Conservation (phyloP, 2,797 vertebrate species). For the Acestrorhynchus altus region DNA sequence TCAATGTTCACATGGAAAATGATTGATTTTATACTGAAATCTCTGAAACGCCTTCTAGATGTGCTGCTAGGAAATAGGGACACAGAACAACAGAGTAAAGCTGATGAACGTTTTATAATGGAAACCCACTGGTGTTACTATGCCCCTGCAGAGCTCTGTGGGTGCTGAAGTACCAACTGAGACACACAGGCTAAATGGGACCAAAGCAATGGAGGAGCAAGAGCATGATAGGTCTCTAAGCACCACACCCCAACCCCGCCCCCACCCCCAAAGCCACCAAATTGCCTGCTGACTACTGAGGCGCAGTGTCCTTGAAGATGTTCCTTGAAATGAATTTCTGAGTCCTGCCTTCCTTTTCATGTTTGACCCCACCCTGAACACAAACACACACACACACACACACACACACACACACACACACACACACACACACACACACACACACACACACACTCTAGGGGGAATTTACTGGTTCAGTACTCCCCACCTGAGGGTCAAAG, state of each 20-base stretch:
- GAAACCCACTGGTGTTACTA: slow-evolving; percentile 37
- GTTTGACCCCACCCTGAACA: not conserved
- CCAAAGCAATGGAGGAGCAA: slow-evolving; percentile 58
- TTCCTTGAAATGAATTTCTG: not conserved
- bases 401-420: not conserved
- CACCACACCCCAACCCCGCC: too few species aligned
- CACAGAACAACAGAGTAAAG: slow-evolving; percentile 25
- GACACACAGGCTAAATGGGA: slow-evolving; percentile 71
- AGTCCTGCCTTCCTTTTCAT: slow-evolving; percentile 6
- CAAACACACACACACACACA: not conserved
- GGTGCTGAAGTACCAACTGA: slow-evolving; percentile 63
- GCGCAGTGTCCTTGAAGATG: slow-evolving; percentile 67
- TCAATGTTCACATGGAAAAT: too few species aligned
- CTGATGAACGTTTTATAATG: slow-evolving; percentile 70
- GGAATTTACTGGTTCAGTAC: slow-evolving; percentile 42
- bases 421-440: not conserved
- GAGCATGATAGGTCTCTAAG: slow-evolving; percentile 3
- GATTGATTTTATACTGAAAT: too few species aligned
- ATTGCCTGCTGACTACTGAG: slow-evolving; percentile 21
- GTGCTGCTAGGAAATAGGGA: too few species aligned
- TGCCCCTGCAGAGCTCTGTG: slow-evolving; percentile 49
- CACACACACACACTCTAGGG: slow-evolving; percentile 6
- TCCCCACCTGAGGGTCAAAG: slow-evolving; percentile 44
- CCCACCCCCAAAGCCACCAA: not conserved
- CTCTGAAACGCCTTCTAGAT: too few species aligned